Evolutionary conservation across 2,797 vertebrate genomes (phyloP), one percentile per base, ranked within the genome.

Genomic region (Crocodylus rhombifer): DNA sequence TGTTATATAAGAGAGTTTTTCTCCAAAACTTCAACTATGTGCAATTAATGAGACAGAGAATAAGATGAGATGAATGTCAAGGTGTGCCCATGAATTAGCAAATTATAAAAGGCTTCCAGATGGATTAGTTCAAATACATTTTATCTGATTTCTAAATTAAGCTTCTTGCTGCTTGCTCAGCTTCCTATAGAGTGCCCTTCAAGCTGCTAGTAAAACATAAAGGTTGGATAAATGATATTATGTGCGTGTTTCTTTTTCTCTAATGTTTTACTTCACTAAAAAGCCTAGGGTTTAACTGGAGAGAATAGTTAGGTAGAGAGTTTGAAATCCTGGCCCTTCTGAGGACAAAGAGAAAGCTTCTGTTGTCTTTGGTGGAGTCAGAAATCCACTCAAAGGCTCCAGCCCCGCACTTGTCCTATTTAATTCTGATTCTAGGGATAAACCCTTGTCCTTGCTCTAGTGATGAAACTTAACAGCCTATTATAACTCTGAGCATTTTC

Each of bases 31-130:
- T 90, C 76, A 91, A 33, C 0, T 20, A 76, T 73, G 76, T 87
- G 76, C 86, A 91, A 85, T 93, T 90, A 94, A 96, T 85, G 80
- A 92, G 77, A 92, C 67, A 84, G 61, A 84, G 33, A 89, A 85
- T 17, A 55, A 60, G 16, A 5, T 65, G 83, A 87, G 71, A 86
- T 67, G 30, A 92, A 91, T 87, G 63, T 88, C 82, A 42, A 65
- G 83, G 77, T 7, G n/a, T 90, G 93, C 28, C 55, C 71, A 21
- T 36, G 80, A 95, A 88, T 89, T 80, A 80, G 33, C 79, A 94
- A 79, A 25, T 33, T 80, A 83, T 77, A 81, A 94, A 88, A n/a
- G 21, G 64, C 30, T 87, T 93, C 71, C 89, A 80, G 94, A 21
- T 60, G 23, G 57, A 14, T 77, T 7, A 82, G 80, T 18, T 67